These are phyloP conservation scores for Stomorhina lunata DNA, from an alignment of 2,888 invertebrate species.

Conservation along the genomic window DNA sequence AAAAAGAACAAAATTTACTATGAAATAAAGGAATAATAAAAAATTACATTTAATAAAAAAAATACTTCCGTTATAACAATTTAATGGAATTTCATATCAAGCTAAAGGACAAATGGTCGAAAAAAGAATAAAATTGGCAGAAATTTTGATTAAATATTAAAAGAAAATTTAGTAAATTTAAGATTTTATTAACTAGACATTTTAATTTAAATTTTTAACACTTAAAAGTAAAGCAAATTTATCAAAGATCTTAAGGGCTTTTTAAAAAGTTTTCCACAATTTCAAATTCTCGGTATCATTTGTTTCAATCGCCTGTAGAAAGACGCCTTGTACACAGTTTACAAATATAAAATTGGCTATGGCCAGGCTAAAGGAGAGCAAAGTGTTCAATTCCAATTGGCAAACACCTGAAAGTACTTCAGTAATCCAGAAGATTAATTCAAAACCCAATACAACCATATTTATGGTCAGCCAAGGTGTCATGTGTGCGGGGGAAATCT, in stretches of 20 bases:
- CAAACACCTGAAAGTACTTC: constrained; percentile 68
- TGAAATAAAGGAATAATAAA: background rate
- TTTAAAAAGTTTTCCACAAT: constrained; percentile 63
- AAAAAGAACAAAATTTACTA: background rate
- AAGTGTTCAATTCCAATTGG: constrained; percentile 66
- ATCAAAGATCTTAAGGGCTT: background rate
- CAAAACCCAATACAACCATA: constrained; percentile 67
- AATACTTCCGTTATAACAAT: background rate
- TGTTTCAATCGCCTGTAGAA: constrained; percentile 68
- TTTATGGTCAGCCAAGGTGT: constrained; percentile 71
- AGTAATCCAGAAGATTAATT: constrained; percentile 69
- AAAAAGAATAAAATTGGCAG: background rate
- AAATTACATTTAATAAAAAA: background rate
- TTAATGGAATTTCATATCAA: background rate
- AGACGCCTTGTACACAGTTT: constrained; percentile 70
- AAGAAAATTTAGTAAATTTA: too few species aligned
- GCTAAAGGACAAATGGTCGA: background rate
- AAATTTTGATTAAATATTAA: background rate
- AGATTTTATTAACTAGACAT: background rate
- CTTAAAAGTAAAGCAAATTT: constrained; percentile 3
- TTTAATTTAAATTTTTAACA: constrained; percentile 10
- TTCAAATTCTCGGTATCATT: constrained; percentile 67
- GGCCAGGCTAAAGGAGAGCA: constrained; percentile 64
- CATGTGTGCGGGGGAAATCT: constrained; percentile 72
- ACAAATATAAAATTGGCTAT: constrained; percentile 68